Conservation (phyloP, 2,113 vertebrate genomes). For the Petaurus breviceps region DNA sequence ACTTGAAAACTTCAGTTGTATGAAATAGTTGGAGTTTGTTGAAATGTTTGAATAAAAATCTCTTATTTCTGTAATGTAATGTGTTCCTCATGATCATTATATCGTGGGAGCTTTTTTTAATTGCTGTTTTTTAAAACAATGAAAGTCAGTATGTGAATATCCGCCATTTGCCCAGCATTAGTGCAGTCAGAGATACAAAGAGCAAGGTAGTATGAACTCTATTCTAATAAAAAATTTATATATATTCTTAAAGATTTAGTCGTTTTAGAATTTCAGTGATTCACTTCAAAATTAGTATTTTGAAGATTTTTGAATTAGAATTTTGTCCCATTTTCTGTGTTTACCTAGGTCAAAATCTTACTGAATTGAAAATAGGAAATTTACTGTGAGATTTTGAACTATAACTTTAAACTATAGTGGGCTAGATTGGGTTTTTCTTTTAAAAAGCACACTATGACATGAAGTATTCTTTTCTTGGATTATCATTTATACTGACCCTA, state of each 20-base stretch:
- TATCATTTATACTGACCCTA: neutral
- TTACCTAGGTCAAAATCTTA: neutral
- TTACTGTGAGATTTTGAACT: neutral
- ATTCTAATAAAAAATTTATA: neutral
- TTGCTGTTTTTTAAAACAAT: neutral
- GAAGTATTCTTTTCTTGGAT: neutral
- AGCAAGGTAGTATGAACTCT: neutral
- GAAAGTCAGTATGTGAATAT: neutral
- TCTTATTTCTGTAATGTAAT: neutral
- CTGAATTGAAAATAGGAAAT: neutral
- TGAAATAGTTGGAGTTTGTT: neutral
- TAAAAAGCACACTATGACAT: no score
- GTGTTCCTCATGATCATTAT: neutral
- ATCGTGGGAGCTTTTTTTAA: neutral
- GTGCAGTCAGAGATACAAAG: neutral
- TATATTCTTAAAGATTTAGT: neutral
- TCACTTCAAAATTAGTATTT: neutral
- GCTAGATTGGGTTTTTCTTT: neutral
- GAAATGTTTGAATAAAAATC: neutral
- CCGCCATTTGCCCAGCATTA: neutral
- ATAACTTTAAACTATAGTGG: neutral
- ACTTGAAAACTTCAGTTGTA: neutral
- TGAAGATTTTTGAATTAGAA: no score
- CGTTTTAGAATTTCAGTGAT: neutral
- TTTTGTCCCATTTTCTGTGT: neutral